Conservation (phyloP, 2,113 vertebrate species). For the Eira barbara region DNA sequence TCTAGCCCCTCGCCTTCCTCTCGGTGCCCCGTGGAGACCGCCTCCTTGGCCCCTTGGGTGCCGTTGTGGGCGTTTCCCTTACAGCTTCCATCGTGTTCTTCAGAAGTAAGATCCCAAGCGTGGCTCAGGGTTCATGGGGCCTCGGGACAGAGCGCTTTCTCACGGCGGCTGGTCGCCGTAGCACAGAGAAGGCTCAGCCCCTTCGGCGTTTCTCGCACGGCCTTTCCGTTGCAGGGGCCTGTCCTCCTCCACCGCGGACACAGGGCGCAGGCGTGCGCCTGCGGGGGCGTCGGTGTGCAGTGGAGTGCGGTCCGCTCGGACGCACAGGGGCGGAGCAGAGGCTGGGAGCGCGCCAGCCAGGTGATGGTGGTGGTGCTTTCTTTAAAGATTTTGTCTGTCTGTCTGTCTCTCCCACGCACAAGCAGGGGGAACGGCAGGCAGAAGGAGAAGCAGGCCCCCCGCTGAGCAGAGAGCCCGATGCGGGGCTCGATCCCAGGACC, state of each 20-base stretch:
- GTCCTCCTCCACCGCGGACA: neutral
- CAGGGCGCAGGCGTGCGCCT: no score
- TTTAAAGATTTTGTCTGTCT: neutral
- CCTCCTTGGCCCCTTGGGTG: neutral
- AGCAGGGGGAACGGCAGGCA: no score
- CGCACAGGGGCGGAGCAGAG: neutral
- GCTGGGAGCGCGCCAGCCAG: neutral
- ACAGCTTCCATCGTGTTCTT: neutral
- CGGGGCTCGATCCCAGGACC: no score
- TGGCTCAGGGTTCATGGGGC: neutral
- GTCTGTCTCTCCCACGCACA: no score
- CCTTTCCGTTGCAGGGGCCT: neutral
- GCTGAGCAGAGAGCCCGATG: no score
- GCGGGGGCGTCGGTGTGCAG: no score
- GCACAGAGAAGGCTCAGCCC: neutral
- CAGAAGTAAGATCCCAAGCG: fast-evolving
- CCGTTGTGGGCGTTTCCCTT: no score
- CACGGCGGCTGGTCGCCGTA: neutral
- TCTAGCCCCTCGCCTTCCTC: no score
- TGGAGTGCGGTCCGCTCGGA: no score
- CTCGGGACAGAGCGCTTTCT: fast-evolving
- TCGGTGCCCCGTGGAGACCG: fast-evolving
- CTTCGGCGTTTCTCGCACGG: neutral
- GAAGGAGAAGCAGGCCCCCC: no score
- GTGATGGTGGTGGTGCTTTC: neutral